These are phyloP conservation scores for Drosophila lacteicornis DNA, from an alignment of 1,140 invertebrate species.

Conservation along the genomic window DNA sequence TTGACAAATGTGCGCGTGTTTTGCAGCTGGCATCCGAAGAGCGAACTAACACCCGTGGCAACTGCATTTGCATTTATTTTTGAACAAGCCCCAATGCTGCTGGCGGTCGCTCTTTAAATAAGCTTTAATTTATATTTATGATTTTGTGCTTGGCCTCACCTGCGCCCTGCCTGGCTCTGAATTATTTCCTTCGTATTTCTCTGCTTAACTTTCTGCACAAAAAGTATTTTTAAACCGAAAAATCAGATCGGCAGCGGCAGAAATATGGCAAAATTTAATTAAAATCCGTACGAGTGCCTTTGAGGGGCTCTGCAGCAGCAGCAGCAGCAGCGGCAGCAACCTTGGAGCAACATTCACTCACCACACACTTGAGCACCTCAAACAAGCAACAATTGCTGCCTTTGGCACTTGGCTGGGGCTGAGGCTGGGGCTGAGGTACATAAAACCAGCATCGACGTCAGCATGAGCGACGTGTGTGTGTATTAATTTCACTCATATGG, in stretches of 20 bases:
- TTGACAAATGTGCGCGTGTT: slow-evolving; percentile 56
- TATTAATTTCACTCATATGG: slow-evolving; percentile 82
- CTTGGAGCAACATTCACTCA: slow-evolving; percentile 74
- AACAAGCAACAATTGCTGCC: slow-evolving; percentile 57
- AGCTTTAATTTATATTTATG: slow-evolving; percentile 76
- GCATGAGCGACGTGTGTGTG: slow-evolving; percentile 14
- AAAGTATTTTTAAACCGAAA: slow-evolving; percentile 66
- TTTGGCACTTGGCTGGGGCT: slow-evolving; percentile 49
- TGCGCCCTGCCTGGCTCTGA: slow-evolving; percentile 31
- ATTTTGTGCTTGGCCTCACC: slow-evolving; percentile 34
- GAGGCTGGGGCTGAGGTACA: slow-evolving; percentile 27
- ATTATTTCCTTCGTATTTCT: slow-evolving; percentile 49
- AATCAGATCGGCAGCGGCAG: slow-evolving; percentile 28
- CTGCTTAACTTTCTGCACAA: slow-evolving; percentile 63
- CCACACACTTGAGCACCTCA: slow-evolving; percentile 37
- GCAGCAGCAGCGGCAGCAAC: slow-evolving; percentile 42
- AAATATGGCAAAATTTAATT: slow-evolving; percentile 79
- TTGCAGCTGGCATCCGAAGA: slow-evolving; percentile 30
- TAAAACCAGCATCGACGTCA: slow-evolving; percentile 61
- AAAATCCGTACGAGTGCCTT: slow-evolving; percentile 68
- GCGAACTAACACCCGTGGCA: slow-evolving; percentile 19
- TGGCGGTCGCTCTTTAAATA: slow-evolving; percentile 48
- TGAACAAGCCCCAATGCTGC: slow-evolving; percentile 21
- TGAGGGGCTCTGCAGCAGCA: slow-evolving; percentile 49
- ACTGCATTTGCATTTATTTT: slow-evolving; percentile 49